Evolutionary conservation across 2,888 invertebrate genomes (phyloP), one percentile per base, ranked within the genome.

Genomic region (Kryphioiulus occultus): DNA sequence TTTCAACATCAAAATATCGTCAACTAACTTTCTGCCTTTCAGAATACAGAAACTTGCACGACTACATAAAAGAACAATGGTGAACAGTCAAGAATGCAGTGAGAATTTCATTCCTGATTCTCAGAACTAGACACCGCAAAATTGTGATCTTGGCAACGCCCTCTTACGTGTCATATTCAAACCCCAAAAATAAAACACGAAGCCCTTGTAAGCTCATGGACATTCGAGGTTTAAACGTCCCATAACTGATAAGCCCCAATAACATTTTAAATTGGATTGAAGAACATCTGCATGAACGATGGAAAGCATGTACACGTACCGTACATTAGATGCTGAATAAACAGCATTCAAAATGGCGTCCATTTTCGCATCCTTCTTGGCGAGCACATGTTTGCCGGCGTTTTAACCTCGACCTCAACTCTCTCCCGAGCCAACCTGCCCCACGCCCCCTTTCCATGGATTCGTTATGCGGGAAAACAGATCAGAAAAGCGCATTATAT

Each of bases 401-500:
- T 78, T 78, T 78, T 30, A 78, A 78, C 78, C 78, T 78, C 78
- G 78, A 78, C 78, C 78, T 78, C 78, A 78, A 78, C 78, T 78
- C 78, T 78, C 68, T 68, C 68, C 9, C 26, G 2, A 30, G 30
- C 78, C 26, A 68, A 68, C 68, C 26, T 32, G 78, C 78, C 78
- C 4, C 78, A 78, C 78, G 78, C 78, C 78, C 78, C 78, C 78
- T 78, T 78, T 4, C 30, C 78, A 78, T 78, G 78, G 30, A 78
- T 78, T 78, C 30, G 78, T 26, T 78, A 30, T 68, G 22, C 26
- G 68, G 26, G 59, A 26, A 68, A 68, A 68, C 68, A 68, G 68
- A 68, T 30, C 78, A 30, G 30, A 78, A 78, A 78, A 26, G 78
- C 30, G 12, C 12, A 44, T 44, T 12, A 30, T 78, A 78, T 78